Evolutionary conservation across 2,797 vertebrate genomes (phyloP), one percentile per base, ranked within the genome.

Genomic region (Botia kubotai): DNA sequence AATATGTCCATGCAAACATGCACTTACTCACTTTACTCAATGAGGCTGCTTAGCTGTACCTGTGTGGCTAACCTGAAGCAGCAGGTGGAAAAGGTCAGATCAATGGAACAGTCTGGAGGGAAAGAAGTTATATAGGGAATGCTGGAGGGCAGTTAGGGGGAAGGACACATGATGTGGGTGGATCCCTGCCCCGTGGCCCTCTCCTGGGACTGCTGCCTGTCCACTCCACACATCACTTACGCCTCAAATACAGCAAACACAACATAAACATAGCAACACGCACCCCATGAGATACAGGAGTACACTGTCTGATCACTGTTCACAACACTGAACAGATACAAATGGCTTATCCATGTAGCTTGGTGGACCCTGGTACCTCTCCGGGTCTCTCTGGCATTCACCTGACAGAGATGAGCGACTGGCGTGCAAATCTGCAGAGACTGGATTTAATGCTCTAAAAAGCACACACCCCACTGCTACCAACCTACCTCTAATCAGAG

Each of bases 101-200:
- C 97, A 95, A 98, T 98, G 96, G 89, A 89, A 91, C 90, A 87
- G 95, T 96, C 94, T 96, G 93, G 96, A 95, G 96, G 94, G 93
- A 91, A 91, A 93, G 77, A 67, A 87, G 87, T 84, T 70, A n/a
- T 43, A 46, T 53, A 36, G 83, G 80, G 82, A 88, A 87, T 83
- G 89, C 87, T 91, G 90, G 90, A 77, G 91, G 92, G 91, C 89
- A 84, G 63, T 81, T 2, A 11, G 73, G 81, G 79, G 75, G 48
- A 85, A 85, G 82, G 43, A 84, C 83, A 82, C 48, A 66, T 46
- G 52, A 6, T 66, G 60, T 68, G 50, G 84, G 86, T 77, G 85
- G 81, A 76, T 87, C 60, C 76, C 66, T 78, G 69, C 55, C 75
- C 77, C 52, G 39, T 83, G 69, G 91, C 88, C 87, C 85, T 81